A percentile compares a stretch with the other conserved stretches of the same genome.
These are phyloP conservation scores for Philantomba maxwellii DNA, from an alignment of 2,113 vertebrate genomes.

Conservation along the genomic window DNA sequence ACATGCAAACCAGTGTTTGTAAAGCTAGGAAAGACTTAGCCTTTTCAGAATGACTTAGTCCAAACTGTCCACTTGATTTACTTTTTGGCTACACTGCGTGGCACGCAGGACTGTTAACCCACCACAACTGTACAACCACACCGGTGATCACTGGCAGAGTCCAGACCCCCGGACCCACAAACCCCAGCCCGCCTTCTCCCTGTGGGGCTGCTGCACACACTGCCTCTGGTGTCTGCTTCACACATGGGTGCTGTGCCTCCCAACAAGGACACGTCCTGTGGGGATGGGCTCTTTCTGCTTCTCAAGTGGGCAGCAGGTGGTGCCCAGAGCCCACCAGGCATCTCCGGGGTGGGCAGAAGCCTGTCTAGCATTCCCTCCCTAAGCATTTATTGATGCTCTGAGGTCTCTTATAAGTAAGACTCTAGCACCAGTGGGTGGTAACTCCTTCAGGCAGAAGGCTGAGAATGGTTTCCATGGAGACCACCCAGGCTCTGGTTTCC, in stretches of 20 bases:
- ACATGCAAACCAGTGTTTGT: background rate
- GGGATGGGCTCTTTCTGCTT: background rate
- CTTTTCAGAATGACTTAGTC: background rate
- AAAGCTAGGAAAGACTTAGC: background rate
- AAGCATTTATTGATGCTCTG: background rate
- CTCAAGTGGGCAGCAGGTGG: background rate
- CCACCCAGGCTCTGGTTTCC: constrained; percentile 58
- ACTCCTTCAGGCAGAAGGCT: constrained; percentile 44
- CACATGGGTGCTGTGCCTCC: background rate
- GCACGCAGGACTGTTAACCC: background rate
- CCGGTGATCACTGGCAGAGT: background rate
- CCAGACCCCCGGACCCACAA: background rate
- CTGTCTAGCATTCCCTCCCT: background rate
- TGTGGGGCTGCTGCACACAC: accelerated
- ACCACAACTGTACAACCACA: background rate
- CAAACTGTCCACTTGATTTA: background rate
- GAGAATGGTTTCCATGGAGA: constrained; percentile 65
- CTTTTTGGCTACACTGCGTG: background rate
- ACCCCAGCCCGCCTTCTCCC: background rate
- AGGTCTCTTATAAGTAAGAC: background rate
- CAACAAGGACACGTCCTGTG: accelerated
- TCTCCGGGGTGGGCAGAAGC: background rate
- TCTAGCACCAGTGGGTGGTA: constrained; percentile 37
- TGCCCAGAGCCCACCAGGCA: background rate
- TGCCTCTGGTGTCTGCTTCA: background rate